These are phyloP conservation scores for Heloderma charlesbogerti DNA, from an alignment of 2,113 vertebrate genomes.

Conservation along the genomic window DNA sequence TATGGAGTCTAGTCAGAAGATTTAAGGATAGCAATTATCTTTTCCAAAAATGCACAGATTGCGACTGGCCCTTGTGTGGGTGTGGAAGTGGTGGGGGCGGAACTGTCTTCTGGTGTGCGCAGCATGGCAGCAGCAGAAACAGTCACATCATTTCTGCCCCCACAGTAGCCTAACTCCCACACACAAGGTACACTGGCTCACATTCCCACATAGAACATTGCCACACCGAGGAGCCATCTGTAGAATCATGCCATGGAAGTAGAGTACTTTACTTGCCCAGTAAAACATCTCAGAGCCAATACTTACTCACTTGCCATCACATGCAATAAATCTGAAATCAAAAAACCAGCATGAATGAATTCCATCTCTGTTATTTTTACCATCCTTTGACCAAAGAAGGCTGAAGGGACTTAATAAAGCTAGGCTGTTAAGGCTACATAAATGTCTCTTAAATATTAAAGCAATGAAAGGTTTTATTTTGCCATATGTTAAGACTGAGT, in stretches of 20 bases:
- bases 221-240: not conserved
- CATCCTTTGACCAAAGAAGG: not conserved
- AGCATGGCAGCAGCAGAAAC: not conserved
- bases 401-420: not conserved
- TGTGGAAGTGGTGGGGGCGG: not conserved
- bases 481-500: not conserved
- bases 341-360: not conserved
- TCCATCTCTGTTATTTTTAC: not conserved
- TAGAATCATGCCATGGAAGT: not conserved
- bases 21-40: slow-evolving; percentile 39
- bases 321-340: not conserved
- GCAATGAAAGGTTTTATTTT: not conserved
- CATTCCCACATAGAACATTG: not conserved
- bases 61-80: not conserved
- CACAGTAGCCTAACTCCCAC: not conserved
- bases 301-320: not conserved
- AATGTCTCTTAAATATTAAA: not conserved
- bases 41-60: slow-evolving; percentile 1
- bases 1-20: not conserved
- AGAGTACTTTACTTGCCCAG: not conserved
- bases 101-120: not conserved
- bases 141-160: not conserved
- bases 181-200: not conserved
- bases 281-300: not conserved
- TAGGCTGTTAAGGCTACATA: not conserved